phyloP scores from a whole-genome alignment of 1,140 invertebrate species.

The Macrotrachela quadricornifera region DNA sequence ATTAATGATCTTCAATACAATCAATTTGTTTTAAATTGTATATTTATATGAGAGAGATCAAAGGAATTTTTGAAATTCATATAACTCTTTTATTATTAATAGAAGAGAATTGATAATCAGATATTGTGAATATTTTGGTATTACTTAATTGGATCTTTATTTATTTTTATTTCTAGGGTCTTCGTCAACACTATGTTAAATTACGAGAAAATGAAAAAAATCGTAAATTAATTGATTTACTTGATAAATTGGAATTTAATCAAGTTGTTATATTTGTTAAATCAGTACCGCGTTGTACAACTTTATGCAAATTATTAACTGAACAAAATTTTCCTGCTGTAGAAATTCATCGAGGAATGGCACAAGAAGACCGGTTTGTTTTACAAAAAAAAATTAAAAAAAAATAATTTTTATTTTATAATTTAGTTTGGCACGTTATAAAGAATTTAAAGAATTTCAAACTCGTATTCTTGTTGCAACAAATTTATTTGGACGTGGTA shows the following conservation, averaged over 20 bases:
- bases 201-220: slow-evolving; percentile 99
- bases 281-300: slow-evolving; percentile 91
- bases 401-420: too few species aligned
- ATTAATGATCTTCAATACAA: too few species aligned
- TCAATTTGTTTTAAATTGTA: too few species aligned
- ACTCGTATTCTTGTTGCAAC: slow-evolving; percentile 94
- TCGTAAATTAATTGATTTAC: slow-evolving; percentile 88
- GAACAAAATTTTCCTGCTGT: slow-evolving; percentile 99
- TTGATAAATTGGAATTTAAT: slow-evolving; percentile 96
- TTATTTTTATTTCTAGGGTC: too few species aligned
- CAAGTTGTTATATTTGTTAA: slow-evolving; percentile 92
- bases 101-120: too few species aligned
- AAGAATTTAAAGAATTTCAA: slow-evolving; percentile 99
- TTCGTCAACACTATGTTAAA: slow-evolving; percentile 98
- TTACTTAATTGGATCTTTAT: too few species aligned
- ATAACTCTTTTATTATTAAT: too few species aligned
- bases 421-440: slow-evolving; percentile 50
- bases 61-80: too few species aligned
- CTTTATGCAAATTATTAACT: slow-evolving; percentile 72
- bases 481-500: slow-evolving; percentile 77
- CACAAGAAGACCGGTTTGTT: slow-evolving; percentile 65
- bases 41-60: too few species aligned
- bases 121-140: too few species aligned
- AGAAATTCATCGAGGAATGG: slow-evolving; percentile 94
- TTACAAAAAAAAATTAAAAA: too few species aligned